phyloP scores from a whole-genome alignment of 2,888 invertebrate species.

The Molanna angustata region DNA sequence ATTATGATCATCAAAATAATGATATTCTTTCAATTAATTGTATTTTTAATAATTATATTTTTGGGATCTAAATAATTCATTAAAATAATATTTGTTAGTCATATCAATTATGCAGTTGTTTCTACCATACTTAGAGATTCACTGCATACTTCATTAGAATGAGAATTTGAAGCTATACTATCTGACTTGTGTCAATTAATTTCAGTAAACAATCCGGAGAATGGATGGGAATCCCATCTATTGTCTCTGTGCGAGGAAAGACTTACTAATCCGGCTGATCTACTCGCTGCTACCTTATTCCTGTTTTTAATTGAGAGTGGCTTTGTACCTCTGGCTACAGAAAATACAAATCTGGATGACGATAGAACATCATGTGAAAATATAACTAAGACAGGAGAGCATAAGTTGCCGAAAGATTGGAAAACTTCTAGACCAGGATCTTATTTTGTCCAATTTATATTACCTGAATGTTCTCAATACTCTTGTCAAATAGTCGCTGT shows the following conservation, averaged over 20 bases:
- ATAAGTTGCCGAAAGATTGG: slow-evolving; percentile 10
- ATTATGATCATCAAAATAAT: too few species aligned
- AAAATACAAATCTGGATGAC: not conserved
- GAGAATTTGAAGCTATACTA: not conserved
- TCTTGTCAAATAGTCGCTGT: slow-evolving; percentile 44
- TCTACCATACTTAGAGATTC: too few species aligned
- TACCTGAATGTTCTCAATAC: slow-evolving; percentile 41
- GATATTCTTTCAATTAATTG: too few species aligned
- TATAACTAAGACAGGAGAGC: too few species aligned
- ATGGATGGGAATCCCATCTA: not conserved
- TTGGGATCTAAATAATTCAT: too few species aligned
- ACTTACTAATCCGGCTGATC: slow-evolving; percentile 35
- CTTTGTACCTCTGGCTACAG: slow-evolving; percentile 35
- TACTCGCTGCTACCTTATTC: slow-evolving; percentile 43
- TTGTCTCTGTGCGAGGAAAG: not conserved
- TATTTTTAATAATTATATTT: too few species aligned
- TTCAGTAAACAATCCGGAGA: slow-evolving; percentile 13
- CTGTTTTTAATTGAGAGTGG: slow-evolving; percentile 47
- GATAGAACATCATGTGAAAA: not conserved
- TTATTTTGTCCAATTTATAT: slow-evolving; percentile 41
- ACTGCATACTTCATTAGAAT: too few species aligned
- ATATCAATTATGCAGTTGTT: too few species aligned
- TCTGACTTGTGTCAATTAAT: slow-evolving; percentile 19
- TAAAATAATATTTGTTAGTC: too few species aligned
- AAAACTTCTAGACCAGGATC: slow-evolving; percentile 35